These are phyloP conservation scores for Nannoperca obscura DNA, from an alignment of 2,797 vertebrate genomes.

Conservation along the genomic window DNA sequence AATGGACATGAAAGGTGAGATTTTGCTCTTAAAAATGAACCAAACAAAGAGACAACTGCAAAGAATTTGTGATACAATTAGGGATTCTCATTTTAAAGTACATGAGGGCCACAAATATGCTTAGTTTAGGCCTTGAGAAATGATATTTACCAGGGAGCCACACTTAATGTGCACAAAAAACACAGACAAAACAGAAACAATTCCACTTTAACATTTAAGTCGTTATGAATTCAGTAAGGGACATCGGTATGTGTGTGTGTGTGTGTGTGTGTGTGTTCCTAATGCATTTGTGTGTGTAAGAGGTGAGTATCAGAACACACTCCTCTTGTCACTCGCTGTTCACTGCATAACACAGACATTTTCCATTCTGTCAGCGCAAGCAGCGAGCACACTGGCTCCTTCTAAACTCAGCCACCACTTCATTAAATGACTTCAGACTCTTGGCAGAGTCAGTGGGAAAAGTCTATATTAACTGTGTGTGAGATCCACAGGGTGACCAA, in stretches of 20 bases:
- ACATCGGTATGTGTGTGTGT: neutral
- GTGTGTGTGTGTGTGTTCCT: constrained; percentile 21
- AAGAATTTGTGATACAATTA: constrained; percentile 64
- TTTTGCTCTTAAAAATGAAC: constrained; percentile 66
- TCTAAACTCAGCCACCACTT: constrained; percentile 88
- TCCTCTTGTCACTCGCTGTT: constrained; percentile 77
- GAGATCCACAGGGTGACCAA: constrained; percentile 86
- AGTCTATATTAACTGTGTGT: constrained; percentile 89
- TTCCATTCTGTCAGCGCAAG: constrained; percentile 87
- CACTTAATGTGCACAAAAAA: constrained; percentile 18
- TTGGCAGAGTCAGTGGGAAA: constrained; percentile 90
- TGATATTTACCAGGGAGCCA: constrained; percentile 6
- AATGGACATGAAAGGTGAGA: constrained; percentile 76
- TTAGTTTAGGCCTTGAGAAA: constrained; percentile 8
- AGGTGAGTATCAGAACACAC: constrained; percentile 80
- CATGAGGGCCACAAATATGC: constrained; percentile 9
- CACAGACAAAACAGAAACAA: constrained; percentile 24
- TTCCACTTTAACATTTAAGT: constrained; percentile 1
- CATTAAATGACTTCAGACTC: constrained; percentile 90
- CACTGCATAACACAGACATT: constrained; percentile 84
- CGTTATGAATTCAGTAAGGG: neutral
- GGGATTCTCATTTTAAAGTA: constrained; percentile 35
- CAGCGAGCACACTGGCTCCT: constrained; percentile 84
- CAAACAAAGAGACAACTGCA: constrained; percentile 63
- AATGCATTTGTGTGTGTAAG: constrained; percentile 32